These are phyloP conservation scores for Diglossa brunneiventris DNA, from an alignment of 2,113 vertebrate genomes.

Conservation along the genomic window DNA sequence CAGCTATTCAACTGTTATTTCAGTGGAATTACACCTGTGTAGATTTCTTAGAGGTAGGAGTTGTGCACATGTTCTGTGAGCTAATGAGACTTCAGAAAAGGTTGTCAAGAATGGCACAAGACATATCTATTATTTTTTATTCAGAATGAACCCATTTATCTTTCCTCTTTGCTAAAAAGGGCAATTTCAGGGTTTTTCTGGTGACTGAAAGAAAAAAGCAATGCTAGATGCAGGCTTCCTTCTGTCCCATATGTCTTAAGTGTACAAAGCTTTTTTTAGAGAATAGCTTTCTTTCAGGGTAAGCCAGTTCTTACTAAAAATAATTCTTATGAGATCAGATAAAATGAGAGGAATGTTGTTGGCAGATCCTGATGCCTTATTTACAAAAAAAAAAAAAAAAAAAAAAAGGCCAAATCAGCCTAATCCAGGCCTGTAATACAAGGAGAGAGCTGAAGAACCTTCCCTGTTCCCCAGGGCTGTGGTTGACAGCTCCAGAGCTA, in stretches of 20 bases:
- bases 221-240: conserved; percentile 31
- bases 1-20: background rate
- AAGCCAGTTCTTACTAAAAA: conserved; percentile 64
- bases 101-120: conserved; percentile 1
- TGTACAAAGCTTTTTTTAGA: conserved; percentile 60
- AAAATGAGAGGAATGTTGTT: conserved; percentile 44
- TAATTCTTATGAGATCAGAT: conserved; percentile 60
- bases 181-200: conserved; percentile 27
- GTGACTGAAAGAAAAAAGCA: background rate
- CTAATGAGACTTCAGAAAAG: conserved; percentile 36
- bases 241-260: conserved; percentile 48
- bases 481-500: background rate
- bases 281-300: conserved; percentile 60
- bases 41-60: background rate
- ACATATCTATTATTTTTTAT: background rate
- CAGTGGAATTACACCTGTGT: background rate
- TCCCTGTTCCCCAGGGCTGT: background rate
- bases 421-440: background rate
- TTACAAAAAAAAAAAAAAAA: background rate
- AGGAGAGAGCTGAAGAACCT: background rate
- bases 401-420: conserved; percentile 33
- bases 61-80: background rate
- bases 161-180: conserved; percentile 39
- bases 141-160: conserved; percentile 17
- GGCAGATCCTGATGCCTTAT: conserved; percentile 20